Conservation (phyloP, 2,888 invertebrate species). For the Trissolcus brochymenae region DNA sequence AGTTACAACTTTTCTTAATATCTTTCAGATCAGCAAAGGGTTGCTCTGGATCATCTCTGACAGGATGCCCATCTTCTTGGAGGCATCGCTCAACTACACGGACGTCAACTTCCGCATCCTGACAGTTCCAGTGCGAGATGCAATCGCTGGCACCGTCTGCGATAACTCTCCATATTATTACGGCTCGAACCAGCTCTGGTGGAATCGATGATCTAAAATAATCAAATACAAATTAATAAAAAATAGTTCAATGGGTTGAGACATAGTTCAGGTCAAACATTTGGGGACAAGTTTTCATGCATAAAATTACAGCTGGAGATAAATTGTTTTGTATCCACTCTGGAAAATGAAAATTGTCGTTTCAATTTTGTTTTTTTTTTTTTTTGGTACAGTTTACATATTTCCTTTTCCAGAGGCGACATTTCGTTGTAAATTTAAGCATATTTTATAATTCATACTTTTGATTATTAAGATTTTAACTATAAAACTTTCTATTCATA, state of each 20-base stretch:
- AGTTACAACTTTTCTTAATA: not conserved
- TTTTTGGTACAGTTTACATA: no score
- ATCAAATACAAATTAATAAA: no score
- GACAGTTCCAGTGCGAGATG: slow-evolving; percentile 82
- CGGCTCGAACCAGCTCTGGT: slow-evolving; percentile 67
- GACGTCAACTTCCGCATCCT: slow-evolving; percentile 88
- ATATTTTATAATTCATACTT: not conserved
- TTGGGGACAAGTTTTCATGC: not conserved
- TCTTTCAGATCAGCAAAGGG: slow-evolving; percentile 80
- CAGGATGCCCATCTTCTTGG: slow-evolving; percentile 87
- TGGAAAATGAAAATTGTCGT: no score
- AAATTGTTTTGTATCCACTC: no score
- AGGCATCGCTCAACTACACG: slow-evolving; percentile 82
- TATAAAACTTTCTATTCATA: no score
- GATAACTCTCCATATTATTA: slow-evolving; percentile 75
- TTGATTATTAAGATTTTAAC: not conserved
- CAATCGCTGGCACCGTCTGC: slow-evolving; percentile 86
- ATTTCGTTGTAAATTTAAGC: slow-evolving; percentile 3
- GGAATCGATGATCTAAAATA: slow-evolving; percentile 63
- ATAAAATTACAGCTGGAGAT: slow-evolving; percentile 2
- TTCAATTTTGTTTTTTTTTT: no score
- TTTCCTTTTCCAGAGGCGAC: no score
- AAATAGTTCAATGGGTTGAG: no score
- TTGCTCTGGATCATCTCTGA: slow-evolving; percentile 88
- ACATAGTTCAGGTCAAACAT: no score